Conservation (phyloP, 2,888 invertebrate species). For the Calameuta idolon region DNA sequence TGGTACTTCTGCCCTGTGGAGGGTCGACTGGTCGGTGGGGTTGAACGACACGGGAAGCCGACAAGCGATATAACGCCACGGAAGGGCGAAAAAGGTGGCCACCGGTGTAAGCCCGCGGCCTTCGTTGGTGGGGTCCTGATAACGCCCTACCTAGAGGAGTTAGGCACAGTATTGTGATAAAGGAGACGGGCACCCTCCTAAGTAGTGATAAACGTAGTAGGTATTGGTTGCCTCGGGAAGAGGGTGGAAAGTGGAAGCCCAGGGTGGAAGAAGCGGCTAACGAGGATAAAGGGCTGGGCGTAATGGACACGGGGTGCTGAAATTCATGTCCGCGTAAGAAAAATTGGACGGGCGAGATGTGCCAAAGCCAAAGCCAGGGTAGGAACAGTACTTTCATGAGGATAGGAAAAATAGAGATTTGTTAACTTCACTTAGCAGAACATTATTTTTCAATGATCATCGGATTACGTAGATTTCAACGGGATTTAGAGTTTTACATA, state of each 20-base stretch:
- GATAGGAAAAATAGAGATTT: background rate
- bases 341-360: slow-evolving; percentile 30
- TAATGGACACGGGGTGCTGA: slow-evolving; percentile 41
- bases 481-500: too few species aligned
- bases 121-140: slow-evolving; percentile 36
- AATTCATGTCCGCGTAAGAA: slow-evolving; percentile 43
- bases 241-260: slow-evolving; percentile 20
- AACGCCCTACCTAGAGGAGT: slow-evolving; percentile 38
- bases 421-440: too few species aligned
- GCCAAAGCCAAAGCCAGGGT: background rate
- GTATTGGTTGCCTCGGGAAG: slow-evolving; percentile 20
- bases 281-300: slow-evolving; percentile 42
- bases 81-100: too few species aligned
- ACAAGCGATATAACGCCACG: too few species aligned
- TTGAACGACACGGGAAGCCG: slow-evolving; percentile 12
- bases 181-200: slow-evolving; percentile 37
- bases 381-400: background rate
- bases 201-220: slow-evolving; percentile 49
- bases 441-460: too few species aligned
- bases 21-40: background rate
- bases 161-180: slow-evolving; percentile 52
- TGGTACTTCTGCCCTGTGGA: background rate
- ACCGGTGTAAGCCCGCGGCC: slow-evolving; percentile 14
- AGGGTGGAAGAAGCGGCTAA: slow-evolving; percentile 29
- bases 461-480: too few species aligned